phyloP scores from a whole-genome alignment of 2,888 invertebrate species.

The Microctonus hyperodae region DNA sequence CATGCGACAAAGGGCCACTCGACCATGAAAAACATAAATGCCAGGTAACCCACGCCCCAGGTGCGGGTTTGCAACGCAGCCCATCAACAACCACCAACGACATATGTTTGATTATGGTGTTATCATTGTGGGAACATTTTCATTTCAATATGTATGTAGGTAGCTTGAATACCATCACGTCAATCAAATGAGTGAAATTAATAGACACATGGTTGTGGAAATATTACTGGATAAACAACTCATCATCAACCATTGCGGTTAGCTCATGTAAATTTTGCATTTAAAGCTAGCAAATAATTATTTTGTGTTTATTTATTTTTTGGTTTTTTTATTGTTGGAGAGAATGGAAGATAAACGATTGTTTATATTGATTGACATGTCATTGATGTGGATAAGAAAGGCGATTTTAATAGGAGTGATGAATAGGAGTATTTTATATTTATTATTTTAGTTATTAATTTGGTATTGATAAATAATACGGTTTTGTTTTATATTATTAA shows the following conservation, averaged over 20 bases:
- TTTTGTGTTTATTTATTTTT: too few relatives aligned
- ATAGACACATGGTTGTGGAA: background rate
- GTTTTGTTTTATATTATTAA: background rate
- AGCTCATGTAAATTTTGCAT: too few relatives aligned
- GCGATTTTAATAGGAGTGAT: too few relatives aligned
- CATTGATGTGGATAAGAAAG: too few relatives aligned
- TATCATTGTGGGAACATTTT: constrained; percentile 56
- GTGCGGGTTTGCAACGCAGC: constrained; percentile 41
- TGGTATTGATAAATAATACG: background rate
- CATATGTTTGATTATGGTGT: constrained; percentile 55
- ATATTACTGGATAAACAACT: too few relatives aligned
- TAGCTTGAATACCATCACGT: too few relatives aligned
- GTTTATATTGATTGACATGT: too few relatives aligned
- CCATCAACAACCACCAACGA: constrained; percentile 36
- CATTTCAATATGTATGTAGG: background rate
- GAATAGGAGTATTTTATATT: too few relatives aligned
- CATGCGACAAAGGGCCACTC: constrained; percentile 41
- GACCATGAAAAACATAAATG: constrained; percentile 49
- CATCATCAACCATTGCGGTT: too few relatives aligned
- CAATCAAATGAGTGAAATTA: background rate
- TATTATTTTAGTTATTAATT: background rate
- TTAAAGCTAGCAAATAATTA: too few relatives aligned
- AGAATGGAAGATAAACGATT: too few relatives aligned
- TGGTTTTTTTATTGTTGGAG: too few relatives aligned
- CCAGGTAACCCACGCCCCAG: constrained; percentile 50